Base-by-base conservation (phyloP, 2,113 vertebrate genomes). In the Gallinago paraguaiae region DNA sequence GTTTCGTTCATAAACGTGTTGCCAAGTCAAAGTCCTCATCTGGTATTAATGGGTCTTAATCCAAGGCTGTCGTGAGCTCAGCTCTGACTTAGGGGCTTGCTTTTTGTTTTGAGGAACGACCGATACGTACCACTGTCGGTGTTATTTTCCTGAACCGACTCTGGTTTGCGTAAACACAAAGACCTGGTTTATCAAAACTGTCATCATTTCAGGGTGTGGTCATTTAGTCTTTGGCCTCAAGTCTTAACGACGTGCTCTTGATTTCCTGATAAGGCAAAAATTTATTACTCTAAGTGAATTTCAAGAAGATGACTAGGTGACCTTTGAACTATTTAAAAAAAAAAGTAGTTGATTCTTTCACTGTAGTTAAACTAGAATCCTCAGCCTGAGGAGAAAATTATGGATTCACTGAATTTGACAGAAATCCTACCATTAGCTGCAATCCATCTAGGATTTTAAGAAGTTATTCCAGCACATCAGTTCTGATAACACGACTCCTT, bases 361-460 rank as follows among this genome's bases (percentile, higher is more conserved):
- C 70, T 90, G 12, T 70, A 43, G 33, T 13, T 41, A n/a, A 87
- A 64, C 24, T 37, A 53, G 22, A 68, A 51, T 82, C 46, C 54
- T 88, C 46, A 65, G 10, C 22, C 14, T 77, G 37, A 83, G 77
- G 24, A 48, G n/a, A 60, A 86, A 65, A 67, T 33, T 17, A 17
- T 0, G 0, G 31, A 41, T 88, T 83, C 23, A 24, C 68, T 54
- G 68, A 64, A 60, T 80, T 68, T 0, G 1, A 0, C 31, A 59
- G 65, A 51, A 79, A 41, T 85, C 84, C 50, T 82, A 4, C 50
- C 28, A 27, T 3, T 5, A 8, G 50, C 48, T 88, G 70, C 35
- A 64, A 1, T 60, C 33, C 35, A 15, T 37, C 11, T 20, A 35
- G 41, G 50, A 70, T 91, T 86, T 77, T 35, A 64, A 65, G 70